A percentile compares a stretch with the other conserved stretches of the same genome.
phyloP scores from a whole-genome alignment of 2,113 vertebrate genomes.

The Scolopax mira region DNA sequence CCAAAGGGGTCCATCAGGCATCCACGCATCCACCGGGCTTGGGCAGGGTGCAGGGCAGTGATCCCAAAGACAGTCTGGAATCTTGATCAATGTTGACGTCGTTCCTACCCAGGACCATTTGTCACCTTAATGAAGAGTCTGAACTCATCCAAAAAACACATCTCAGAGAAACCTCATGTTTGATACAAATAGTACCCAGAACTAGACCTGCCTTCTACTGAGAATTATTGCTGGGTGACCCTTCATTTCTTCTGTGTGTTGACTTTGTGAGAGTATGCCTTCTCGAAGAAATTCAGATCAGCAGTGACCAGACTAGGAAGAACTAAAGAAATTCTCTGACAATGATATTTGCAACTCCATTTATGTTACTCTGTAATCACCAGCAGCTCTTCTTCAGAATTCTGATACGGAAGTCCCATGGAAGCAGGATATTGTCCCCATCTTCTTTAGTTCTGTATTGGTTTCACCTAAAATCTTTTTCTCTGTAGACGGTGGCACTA shows the following conservation, averaged over 20 bases:
- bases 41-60: rapidly evolving
- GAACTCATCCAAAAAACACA: not conserved
- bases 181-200: not conserved
- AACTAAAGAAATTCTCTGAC: not conserved
- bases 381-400: not conserved
- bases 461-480: not conserved
- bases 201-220: not conserved
- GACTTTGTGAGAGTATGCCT: not conserved
- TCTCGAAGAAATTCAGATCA: not conserved
- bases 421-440: not conserved
- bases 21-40: rapidly evolving
- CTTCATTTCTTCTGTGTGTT: not conserved
- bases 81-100: not conserved
- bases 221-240: not conserved
- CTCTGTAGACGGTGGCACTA: not conserved
- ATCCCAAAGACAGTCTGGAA: not conserved
- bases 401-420: not conserved
- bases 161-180: not conserved
- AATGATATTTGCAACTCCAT: not conserved
- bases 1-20: too few relatives aligned
- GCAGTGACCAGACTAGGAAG: not conserved
- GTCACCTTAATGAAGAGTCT: not conserved
- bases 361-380: not conserved
- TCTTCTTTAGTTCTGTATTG: not conserved
- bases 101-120: not conserved